Base-by-base conservation (phyloP, 2,797 vertebrate species). In the Pterois miles region DNA sequence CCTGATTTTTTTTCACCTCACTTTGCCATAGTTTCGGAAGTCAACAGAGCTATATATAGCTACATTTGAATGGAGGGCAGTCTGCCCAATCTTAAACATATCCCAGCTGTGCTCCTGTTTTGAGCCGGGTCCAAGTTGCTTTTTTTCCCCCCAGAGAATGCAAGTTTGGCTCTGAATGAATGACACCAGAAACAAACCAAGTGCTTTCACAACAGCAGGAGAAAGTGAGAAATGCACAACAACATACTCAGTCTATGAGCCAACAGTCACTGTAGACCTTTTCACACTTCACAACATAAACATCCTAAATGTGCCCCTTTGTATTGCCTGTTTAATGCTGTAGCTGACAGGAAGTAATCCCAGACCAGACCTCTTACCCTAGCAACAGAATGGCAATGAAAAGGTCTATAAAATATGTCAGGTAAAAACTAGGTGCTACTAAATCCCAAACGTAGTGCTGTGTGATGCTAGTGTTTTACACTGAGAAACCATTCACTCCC, bases 51-150 rank as follows among this genome's bases (percentile, higher is more conserved):
- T 98, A 97, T 98, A 98, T 98, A 97, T 97, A 98, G 97, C 88
- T 92, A 94, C 96, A 96, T 96, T 97, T 95, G 94, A 97, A 98
- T 96, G 95, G 95, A 97, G 96, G 97, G 97, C 97, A 98, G 96
- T 95, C 96, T 98, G 97, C 97, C 97, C 97, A 98, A 99, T 97
- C 96, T 97, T 96, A 98, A 99, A 98, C 97, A 98, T 97, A 97
- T 98, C 96, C 97, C 97, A 99, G 98, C 98, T 99, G 97, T 97
- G 97, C 96, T 97, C 95, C 96, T 96, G 96, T 97, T 92, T 97
- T 98, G 97, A 98, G 95, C 92, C 94, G 88, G 94, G 93, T 97
- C 97, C 97, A 99, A 98, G 95, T 78, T 73, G 88, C 60, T 81
- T 85, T 91, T 84, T 34, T 82, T 78, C 84, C 82, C 63, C 69